These are phyloP conservation scores for Trachelus troglodyta DNA, from an alignment of 2,888 invertebrate species.

Conservation along the genomic window DNA sequence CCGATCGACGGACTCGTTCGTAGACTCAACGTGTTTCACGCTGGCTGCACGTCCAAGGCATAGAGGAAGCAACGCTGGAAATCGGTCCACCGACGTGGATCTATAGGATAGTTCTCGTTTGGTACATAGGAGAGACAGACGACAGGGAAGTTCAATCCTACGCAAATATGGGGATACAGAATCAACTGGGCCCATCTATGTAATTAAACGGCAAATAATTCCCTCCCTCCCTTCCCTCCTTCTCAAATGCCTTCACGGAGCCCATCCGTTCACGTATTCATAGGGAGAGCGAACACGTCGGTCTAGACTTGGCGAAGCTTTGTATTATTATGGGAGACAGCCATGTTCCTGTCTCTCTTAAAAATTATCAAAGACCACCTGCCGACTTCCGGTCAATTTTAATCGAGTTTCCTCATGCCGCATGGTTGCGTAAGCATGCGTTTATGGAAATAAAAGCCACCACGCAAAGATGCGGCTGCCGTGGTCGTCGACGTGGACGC, in stretches of 20 bases:
- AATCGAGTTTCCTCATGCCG: background rate
- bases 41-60: background rate
- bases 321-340: background rate
- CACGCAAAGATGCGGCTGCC: background rate
- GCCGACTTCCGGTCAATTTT: background rate
- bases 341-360: background rate
- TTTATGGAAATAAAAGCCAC: background rate
- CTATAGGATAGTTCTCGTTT: background rate
- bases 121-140: slow-evolving; percentile 3
- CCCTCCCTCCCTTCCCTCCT: background rate
- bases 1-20: background rate
- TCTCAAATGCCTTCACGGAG: background rate
- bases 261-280: background rate
- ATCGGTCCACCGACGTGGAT: background rate
- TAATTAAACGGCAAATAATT: slow-evolving; percentile 25
- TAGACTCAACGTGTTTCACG: slow-evolving; percentile 12
- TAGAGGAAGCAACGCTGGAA: background rate
- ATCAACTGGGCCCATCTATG: slow-evolving; percentile 19
- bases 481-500: background rate
- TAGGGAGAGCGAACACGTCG: background rate
- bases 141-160: slow-evolving; percentile 14
- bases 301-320: background rate
- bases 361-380: background rate
- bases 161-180: slow-evolving; percentile 18
- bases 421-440: background rate